A percentile compares a stretch with the other conserved stretches of the same genome.
Conservation (phyloP, 2,888 invertebrate species). For the Clitarchus hookeri region DNA sequence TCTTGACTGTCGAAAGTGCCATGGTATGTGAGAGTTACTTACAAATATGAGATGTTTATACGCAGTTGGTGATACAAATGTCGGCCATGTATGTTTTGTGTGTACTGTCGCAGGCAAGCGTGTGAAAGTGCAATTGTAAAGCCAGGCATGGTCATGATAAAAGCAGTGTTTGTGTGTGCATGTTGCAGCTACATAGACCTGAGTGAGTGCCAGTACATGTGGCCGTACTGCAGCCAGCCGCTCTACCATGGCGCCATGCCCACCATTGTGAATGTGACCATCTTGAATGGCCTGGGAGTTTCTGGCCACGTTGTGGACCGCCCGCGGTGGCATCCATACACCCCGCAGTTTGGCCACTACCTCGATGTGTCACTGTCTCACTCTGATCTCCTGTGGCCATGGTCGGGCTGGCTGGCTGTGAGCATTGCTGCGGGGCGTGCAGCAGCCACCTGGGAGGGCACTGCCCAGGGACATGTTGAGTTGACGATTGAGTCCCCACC, state of each 20-base stretch:
- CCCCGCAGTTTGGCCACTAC: constrained; percentile 76
- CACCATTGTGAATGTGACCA: constrained; percentile 89
- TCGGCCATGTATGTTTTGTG: too few species aligned
- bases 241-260: constrained; percentile 86
- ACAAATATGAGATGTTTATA: too few species aligned
- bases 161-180: not conserved
- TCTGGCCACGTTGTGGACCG: constrained; percentile 75
- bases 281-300: constrained; percentile 91
- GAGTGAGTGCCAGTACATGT: constrained; percentile 96
- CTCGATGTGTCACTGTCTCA: constrained; percentile 74
- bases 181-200: constrained; percentile 84
- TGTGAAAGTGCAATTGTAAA: too few species aligned
- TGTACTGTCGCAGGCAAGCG: too few species aligned
- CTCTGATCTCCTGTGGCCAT: constrained; percentile 90
- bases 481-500: constrained; percentile 82
- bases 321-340: constrained; percentile 88
- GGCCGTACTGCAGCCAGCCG: constrained; percentile 97
- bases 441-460: constrained; percentile 73
- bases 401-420: constrained; percentile 94
- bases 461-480: constrained; percentile 80
- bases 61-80: too few species aligned
- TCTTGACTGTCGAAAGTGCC: too few species aligned
- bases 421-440: constrained; percentile 69
- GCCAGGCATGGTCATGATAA: not conserved
- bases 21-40: too few species aligned